Base-by-base conservation (phyloP, 2,113 vertebrate genomes). In the Eulacestoma nigropectus region DNA sequence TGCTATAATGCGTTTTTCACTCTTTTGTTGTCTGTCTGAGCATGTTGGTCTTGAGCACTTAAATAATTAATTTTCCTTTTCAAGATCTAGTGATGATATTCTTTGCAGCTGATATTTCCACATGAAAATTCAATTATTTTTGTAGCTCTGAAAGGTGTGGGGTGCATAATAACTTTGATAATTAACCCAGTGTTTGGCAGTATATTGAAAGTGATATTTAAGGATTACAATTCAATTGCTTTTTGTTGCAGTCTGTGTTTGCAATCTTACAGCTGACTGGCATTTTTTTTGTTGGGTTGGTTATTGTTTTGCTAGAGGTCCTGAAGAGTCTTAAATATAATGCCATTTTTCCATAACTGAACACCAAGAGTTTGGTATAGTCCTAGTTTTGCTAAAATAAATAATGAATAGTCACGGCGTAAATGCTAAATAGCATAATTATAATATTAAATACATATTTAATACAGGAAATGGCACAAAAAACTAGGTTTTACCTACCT, bases 71-170 rank as follows among this genome's bases (percentile, higher is more conserved):
- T 76, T 85, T 69, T 70, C 44, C 84, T 67, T 85, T 84, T 81
- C 20, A 46, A 57, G 37, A 95, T 89, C 50, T 88, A 39, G 16
- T 39, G 47, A 49, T 87, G 26, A 64, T 95, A 37, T 37, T 88
- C 56, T 88, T 94, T 79, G 26, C 35, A 75, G 25, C 29, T 65
- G 59, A 35, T 89, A 95, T 81, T 95, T 96, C 62, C 47, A 73
- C 3, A 44, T 44, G 90, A 92, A 96, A 93, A 96, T 82, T 96
- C 59, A 94, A 64, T 96, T 95, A 89, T 91, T 94, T 87, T 52
- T 84, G 50, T 75, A 85, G 29, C 65, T 89, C 46, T 85, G 49
- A 56, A 93, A 96, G 32, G 57, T 94, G 25, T 85, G 53, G 82
- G 30, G 26, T 63, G 15, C 87, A 77, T 96, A 88, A 82, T 88